Conservation (phyloP, 2,797 vertebrate genomes). For the Argentina silus region DNA sequence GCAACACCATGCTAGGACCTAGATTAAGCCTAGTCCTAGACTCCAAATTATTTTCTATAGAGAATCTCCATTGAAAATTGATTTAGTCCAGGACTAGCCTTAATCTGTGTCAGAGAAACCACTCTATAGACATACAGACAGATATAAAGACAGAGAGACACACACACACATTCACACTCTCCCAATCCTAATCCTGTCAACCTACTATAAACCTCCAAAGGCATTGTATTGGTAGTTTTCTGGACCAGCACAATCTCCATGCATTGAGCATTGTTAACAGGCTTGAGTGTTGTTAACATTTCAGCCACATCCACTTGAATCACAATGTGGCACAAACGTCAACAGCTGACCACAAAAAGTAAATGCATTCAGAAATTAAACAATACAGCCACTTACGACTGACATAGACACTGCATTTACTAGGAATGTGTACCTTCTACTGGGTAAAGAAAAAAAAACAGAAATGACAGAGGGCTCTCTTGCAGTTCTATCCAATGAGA, state of each 20-base stretch:
- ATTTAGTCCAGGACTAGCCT: too few relatives aligned
- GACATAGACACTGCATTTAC: not conserved
- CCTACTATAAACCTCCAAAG: not conserved
- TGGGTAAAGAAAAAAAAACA: not conserved
- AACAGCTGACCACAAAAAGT: not conserved
- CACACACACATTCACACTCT: too few relatives aligned
- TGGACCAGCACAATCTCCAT: not conserved
- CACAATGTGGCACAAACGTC: not conserved
- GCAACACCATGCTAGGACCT: too few relatives aligned
- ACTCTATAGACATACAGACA: too few relatives aligned
- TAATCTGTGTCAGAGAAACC: too few relatives aligned
- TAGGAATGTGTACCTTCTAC: not conserved
- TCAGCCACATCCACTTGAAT: not conserved
- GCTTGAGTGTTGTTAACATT: not conserved
- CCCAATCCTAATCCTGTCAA: too few relatives aligned
- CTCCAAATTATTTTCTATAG: too few relatives aligned
- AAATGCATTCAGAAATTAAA: slow-evolving; percentile 1
- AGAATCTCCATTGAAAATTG: too few relatives aligned
- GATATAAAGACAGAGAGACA: too few relatives aligned
- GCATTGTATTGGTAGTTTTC: not conserved
- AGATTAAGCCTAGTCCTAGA: too few relatives aligned
- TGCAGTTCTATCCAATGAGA: not conserved
- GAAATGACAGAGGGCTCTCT: not conserved
- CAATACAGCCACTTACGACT: not conserved
- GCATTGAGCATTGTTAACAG: not conserved